A percentile compares a stretch with the other conserved stretches of the same genome.
phyloP scores from a whole-genome alignment of 2,888 invertebrate species.

The Sympetrum striolatum region DNA sequence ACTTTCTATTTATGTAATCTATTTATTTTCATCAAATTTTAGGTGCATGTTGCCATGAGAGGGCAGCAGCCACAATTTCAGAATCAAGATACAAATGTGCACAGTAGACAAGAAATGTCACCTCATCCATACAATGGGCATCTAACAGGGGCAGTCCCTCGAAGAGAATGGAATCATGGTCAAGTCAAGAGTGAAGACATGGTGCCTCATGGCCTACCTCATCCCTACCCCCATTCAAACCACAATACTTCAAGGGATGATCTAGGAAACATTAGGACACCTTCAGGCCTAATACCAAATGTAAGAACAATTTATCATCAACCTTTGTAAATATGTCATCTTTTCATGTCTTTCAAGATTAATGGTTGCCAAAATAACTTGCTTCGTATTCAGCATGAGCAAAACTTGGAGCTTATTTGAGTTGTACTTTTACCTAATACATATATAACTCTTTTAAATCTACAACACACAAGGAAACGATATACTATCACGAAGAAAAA shows the following conservation, averaged over 20 bases:
- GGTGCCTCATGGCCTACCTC: neutral
- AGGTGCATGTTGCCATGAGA: neutral
- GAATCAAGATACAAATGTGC: neutral
- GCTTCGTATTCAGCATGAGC: too few species aligned
- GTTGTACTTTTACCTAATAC: too few species aligned
- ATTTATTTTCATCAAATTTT: neutral
- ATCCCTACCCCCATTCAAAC: neutral
- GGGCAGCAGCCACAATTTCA: conserved; percentile 31
- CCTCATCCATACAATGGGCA: conserved; percentile 18
- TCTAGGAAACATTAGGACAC: neutral
- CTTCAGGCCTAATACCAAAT: neutral
- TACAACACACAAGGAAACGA: too few species aligned
- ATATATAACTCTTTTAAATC: too few species aligned
- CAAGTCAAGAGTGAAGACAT: neutral
- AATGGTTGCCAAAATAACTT: too few species aligned
- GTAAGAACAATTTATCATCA: neutral
- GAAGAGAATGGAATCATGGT: conserved; percentile 15
- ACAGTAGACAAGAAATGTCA: neutral
- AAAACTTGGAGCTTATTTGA: too few species aligned
- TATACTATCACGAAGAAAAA: too few species aligned
- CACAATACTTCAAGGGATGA: neutral
- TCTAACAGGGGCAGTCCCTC: conserved; percentile 43
- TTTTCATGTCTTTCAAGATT: too few species aligned
- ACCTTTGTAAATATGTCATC: too few species aligned
- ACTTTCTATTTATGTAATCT: neutral